phyloP scores from a whole-genome alignment of 2,888 invertebrate species.

The Alloplasta piceator region DNA sequence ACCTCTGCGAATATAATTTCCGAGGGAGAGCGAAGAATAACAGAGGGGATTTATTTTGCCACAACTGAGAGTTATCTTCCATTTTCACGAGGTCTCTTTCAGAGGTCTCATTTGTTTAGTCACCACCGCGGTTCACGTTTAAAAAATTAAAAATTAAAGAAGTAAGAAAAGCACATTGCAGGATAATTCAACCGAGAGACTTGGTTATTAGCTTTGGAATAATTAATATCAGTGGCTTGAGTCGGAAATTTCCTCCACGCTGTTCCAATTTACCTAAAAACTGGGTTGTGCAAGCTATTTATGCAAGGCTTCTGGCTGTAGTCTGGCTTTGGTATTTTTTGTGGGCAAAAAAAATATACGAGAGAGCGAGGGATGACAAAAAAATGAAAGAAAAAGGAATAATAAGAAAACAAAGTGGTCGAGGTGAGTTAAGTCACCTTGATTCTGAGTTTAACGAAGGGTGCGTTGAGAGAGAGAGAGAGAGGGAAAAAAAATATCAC shows the following conservation, averaged over 20 bases:
- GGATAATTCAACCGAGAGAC: too few species aligned
- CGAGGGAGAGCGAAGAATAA: too few species aligned
- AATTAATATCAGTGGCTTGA: conserved; percentile 50
- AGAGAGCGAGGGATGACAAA: neutral
- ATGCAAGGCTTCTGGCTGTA: conserved; percentile 40
- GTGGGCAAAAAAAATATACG: conserved; percentile 11
- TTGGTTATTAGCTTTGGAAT: conserved; percentile 23
- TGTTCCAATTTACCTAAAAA: conserved; percentile 60
- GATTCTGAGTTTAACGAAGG: conserved; percentile 25
- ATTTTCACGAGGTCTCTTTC: too few species aligned
- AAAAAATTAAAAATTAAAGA: too few species aligned
- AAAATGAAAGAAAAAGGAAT: conserved; percentile 20
- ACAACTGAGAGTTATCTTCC: too few species aligned
- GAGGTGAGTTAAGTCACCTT: conserved; percentile 1
- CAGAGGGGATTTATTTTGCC: too few species aligned
- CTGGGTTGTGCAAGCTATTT: conserved; percentile 56
- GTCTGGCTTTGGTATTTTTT: conserved; percentile 8
- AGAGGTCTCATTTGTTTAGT: too few species aligned
- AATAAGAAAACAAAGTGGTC: conserved; percentile 49
- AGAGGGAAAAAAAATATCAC: neutral
- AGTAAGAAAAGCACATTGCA: too few species aligned
- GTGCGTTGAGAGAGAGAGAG: conserved; percentile 8
- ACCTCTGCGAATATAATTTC: too few species aligned
- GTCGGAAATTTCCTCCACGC: conserved; percentile 25
- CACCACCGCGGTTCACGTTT: too few species aligned